Conservation (phyloP, 2,113 vertebrate genomes). For the Malurus cyaneus region DNA sequence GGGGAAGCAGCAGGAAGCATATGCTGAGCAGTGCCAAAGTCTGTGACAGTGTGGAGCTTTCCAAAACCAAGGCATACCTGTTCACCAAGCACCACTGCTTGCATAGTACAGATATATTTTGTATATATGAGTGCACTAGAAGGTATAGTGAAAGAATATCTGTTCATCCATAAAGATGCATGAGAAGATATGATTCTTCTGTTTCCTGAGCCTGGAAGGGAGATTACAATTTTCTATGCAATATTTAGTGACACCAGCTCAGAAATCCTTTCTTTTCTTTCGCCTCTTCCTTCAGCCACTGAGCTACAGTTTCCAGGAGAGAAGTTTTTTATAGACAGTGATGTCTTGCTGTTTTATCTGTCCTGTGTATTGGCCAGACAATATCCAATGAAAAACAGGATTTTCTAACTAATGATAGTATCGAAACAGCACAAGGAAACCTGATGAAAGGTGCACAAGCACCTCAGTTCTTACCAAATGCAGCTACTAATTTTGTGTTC, state of each 20-base stretch:
- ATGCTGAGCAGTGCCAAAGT: rapidly evolving
- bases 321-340: background rate
- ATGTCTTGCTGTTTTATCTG: background rate
- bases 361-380: background rate
- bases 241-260: background rate
- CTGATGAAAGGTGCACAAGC: background rate
- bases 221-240: background rate
- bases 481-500: background rate
- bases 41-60: background rate
- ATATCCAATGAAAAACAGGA: background rate
- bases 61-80: background rate
- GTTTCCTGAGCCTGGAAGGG: background rate
- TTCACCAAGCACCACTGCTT: background rate
- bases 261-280: background rate
- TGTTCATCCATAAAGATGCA: background rate
- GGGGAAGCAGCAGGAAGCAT: background rate
- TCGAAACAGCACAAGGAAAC: background rate
- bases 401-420: background rate
- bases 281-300: background rate
- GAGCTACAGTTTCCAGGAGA: background rate
- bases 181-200: background rate
- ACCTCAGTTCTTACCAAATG: background rate
- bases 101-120: background rate
- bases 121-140: background rate
- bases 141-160: background rate